Base-by-base conservation (phyloP, 2,797 vertebrate species). In the Darevskia mixta region DNA sequence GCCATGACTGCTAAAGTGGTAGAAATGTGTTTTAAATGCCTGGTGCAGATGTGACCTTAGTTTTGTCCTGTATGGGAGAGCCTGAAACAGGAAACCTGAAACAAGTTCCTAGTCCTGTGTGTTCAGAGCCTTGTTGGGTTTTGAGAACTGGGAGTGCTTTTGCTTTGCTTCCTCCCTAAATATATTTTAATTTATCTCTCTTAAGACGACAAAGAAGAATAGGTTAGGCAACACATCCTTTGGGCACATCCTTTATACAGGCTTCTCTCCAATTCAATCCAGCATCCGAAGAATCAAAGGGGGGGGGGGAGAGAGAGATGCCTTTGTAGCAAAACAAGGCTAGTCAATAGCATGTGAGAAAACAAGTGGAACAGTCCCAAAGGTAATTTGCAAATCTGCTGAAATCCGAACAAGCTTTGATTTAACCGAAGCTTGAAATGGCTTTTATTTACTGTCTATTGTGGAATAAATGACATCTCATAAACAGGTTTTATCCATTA, bases 381-480 rank as follows among this genome's bases (percentile, higher is more conserved):
- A 97, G 97, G 98, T 98, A 97, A 98, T 98, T 98, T 98, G 98
- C 97, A 98, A 98, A 98, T 98, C 98, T 98, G 97, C 96, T 97
- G 96, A 98, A 98, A 98, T 98, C 98, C 94, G 95, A 98, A 95
- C 97, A 98, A 98, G 98, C 98, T 98, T 98, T 97, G 98, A 98
- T 98, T 98, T 98, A 98, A 98, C 97, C 96, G 97, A 97, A 98
- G 97, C 97, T 98, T 97, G 97, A 98, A 97, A 97, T 98, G 97
- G 97, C 96, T 98, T 97, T 98, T 99, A 98, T 98, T 99, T 99
- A 98, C 98, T 98, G 97, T 98, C 97, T 97, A 96, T 98, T 96
- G 97, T 97, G 95, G 96, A 97, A 97, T 97, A 98, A 98, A 97
- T 98, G 97, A 98, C 97, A 97, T 97, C 97, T 97, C 97, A 97